Conservation (phyloP, 30 jellyfish, hydroid and myxozoan genomes). For the Aurelia sp. region DNA sequence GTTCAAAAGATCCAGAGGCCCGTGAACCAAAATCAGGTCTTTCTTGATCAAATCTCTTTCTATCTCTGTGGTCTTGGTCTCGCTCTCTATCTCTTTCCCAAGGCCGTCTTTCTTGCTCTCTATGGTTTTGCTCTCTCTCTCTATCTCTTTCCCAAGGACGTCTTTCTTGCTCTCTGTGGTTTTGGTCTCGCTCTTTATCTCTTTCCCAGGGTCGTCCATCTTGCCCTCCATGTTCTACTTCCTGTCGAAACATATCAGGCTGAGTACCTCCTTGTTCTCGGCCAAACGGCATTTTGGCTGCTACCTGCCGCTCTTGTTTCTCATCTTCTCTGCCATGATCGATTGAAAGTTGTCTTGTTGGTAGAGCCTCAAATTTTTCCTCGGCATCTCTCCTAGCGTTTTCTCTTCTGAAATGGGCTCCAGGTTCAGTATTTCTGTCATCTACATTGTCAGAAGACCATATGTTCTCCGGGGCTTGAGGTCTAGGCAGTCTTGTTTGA, state of each 20-base stretch:
- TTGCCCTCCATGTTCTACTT: neutral
- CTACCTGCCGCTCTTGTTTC: too few species aligned
- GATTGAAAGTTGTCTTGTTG: too few species aligned
- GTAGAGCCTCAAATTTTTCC: too few species aligned
- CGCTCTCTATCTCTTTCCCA: slow-evolving; percentile 1
- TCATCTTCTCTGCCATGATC: too few species aligned
- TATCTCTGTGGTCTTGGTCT: slow-evolving; percentile 2
- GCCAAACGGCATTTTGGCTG: too few species aligned
- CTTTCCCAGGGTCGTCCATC: slow-evolving; percentile 19
- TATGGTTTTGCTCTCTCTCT: neutral
- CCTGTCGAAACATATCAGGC: neutral
- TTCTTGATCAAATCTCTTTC: neutral
- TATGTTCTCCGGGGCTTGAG: slow-evolving; percentile 3
- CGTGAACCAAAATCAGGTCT: too few species aligned
- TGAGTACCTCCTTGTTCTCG: too few species aligned
- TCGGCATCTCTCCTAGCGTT: too few species aligned
- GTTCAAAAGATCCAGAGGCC: too few species aligned
- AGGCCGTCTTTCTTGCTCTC: slow-evolving; percentile 4
- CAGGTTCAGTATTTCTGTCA: too few species aligned
- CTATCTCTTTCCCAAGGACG: slow-evolving; percentile 10
- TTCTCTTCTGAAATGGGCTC: too few species aligned
- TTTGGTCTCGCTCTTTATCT: neutral
- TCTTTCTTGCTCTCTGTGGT: slow-evolving; percentile 10
- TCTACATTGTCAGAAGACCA: too few species aligned
- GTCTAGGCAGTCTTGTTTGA: slow-evolving; percentile 35